Evolutionary conservation across 1,140 invertebrate species (phyloP), one percentile per base, ranked within the genome.

Genomic region (Drosophila kurseongensis): DNA sequence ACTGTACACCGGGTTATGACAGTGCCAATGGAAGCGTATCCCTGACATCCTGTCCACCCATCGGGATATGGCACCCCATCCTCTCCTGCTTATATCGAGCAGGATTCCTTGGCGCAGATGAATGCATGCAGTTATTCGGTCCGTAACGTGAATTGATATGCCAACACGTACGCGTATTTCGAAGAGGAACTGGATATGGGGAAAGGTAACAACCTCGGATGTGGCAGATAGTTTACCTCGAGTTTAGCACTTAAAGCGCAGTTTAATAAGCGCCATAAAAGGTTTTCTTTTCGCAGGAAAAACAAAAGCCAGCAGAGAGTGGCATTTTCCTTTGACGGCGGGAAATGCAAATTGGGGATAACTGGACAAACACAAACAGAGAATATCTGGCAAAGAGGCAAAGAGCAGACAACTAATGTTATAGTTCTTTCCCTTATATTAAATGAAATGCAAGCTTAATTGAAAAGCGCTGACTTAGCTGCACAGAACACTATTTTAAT

Each of bases 381-480:
- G 18, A 54, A 59, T 52, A 79, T 75, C 83, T 63, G 60, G 63
- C 62, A 44, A 45, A 66, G 50, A 1, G 50, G 23, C 42, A 62
- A 62, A 18, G 29, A 38, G 14, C 16, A 63, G 55, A 9, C 45
- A 74, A 71, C 73, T 75, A 85, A 77, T 81, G 81, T 73, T 65
- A 58, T 56, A 54, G 52, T 54, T 59, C 67, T 65, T 61, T 41
- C 27, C 23, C 14, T 36, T 48, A 57, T 47, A 72, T 71, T 77
- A 77, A 79, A 88, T 77, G 72, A 84, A 88, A 89, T 84, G 65
- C 75, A 71, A 80, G 84, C 74, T 89, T 89, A 88, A 88, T 88
- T 88, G 84, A 88, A 88, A 88, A 89, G 74, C 73, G 76, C 69
- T 76, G 75, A 71, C 61, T 73, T 62, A 12, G 62, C 36, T 41